phyloP scores from a whole-genome alignment of 1,140 invertebrate species.

The Harpegnathos saltator region DNA sequence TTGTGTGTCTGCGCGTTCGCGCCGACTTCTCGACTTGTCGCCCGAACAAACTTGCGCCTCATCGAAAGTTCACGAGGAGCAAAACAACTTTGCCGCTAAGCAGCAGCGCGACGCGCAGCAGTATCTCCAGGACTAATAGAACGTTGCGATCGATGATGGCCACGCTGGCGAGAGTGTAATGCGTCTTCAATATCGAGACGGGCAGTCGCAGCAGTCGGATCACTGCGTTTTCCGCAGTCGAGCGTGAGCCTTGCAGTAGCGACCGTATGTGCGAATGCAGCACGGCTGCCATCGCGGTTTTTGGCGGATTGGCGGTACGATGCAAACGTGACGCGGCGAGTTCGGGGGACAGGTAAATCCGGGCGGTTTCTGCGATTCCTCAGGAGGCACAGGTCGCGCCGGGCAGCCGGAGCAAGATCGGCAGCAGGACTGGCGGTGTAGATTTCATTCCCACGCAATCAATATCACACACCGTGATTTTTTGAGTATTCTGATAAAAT shows the following conservation, averaged over 20 bases:
- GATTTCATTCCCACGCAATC: not conserved
- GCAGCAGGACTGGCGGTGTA: conserved; percentile 58
- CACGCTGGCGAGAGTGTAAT: not conserved
- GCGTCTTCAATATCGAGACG: conserved; percentile 65
- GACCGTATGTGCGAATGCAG: conserved; percentile 75
- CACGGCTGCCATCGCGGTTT: conserved; percentile 73
- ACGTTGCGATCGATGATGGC: conserved; percentile 2
- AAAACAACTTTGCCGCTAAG: conserved; percentile 48
- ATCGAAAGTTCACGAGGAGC: conserved; percentile 64
- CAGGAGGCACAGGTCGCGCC: conserved; percentile 50
- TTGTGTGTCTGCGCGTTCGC: not conserved
- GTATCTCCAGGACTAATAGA: conserved; percentile 63
- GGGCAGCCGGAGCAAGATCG: conserved; percentile 57
- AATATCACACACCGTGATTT: no score
- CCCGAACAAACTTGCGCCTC: not conserved
- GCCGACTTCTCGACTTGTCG: no score
- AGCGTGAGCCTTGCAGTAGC: conserved; percentile 72
- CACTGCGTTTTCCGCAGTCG: conserved; percentile 50
- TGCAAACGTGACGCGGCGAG: conserved; percentile 64
- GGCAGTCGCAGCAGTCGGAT: conserved; percentile 67
- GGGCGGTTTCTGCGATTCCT: conserved; percentile 18
- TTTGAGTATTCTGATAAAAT: no score
- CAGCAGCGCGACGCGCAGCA: conserved; percentile 62
- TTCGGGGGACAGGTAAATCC: conserved; percentile 62
- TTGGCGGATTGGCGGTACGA: conserved; percentile 70